Conservation (phyloP, 2,113 vertebrate species). For the Arvicanthis niloticus region DNA sequence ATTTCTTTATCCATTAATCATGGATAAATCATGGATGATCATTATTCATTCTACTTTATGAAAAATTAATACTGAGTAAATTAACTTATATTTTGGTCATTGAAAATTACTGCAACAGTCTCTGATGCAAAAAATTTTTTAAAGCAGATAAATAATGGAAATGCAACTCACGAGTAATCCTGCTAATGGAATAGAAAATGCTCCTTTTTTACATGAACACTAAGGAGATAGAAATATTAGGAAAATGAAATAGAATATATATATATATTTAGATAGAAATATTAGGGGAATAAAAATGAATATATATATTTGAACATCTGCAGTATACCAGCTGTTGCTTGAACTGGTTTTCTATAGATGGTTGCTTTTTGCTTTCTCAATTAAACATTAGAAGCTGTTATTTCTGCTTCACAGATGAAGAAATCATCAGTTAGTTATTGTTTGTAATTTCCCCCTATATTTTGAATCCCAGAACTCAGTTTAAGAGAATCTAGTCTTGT, state of each 20-base stretch:
- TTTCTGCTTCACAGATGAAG: constrained; percentile 17
- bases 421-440: neutral
- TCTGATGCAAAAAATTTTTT: neutral
- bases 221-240: constrained; percentile 41
- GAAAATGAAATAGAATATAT: constrained; percentile 33
- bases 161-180: neutral
- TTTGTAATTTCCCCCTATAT: neutral
- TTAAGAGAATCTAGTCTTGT: neutral
- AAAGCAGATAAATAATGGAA: neutral
- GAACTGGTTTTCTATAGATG: neutral
- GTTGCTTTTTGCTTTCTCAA: neutral
- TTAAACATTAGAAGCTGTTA: neutral
- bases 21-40: no score
- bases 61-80: neutral
- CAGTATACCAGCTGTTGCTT: neutral
- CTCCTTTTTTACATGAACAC: neutral
- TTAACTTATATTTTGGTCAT: neutral
- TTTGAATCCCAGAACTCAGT: neutral
- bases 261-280: constrained; percentile 47
- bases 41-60: neutral
- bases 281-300: constrained; percentile 39
- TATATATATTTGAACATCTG: constrained; percentile 25
- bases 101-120: constrained; percentile 10
- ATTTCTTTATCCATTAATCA: neutral
- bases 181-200: constrained; percentile 22